These are phyloP conservation scores for Plutella xylostella DNA, from an alignment of 2,888 invertebrate genomes.

Conservation along the genomic window DNA sequence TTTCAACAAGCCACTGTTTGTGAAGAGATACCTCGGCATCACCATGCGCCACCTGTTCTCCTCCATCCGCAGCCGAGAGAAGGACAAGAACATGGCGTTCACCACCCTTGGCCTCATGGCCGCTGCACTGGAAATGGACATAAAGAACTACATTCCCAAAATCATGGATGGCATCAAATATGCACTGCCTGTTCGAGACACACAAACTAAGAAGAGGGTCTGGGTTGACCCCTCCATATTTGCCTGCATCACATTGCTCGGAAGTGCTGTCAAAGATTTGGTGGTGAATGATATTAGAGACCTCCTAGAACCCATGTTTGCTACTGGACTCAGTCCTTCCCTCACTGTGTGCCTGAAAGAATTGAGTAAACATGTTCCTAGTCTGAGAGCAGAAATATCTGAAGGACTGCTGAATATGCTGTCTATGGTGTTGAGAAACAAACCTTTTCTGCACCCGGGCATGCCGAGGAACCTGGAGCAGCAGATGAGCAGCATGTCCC, in stretches of 20 bases:
- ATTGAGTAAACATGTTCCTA: conserved; percentile 88
- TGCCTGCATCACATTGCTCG: conserved; percentile 91
- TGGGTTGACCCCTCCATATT: conserved; percentile 90
- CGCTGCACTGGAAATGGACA: conserved; percentile 86
- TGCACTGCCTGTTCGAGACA: conserved; percentile 82
- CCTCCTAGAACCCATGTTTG: conserved; percentile 91
- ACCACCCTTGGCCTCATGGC: conserved; percentile 91
- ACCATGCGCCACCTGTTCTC: conserved; percentile 83
- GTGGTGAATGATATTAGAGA: conserved; percentile 84
- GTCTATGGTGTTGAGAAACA: conserved; percentile 90
- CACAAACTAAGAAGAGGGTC: conserved; percentile 79
- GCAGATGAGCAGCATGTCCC: conserved; percentile 54
- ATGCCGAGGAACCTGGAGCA: conserved; percentile 75
- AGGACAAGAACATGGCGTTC: conserved; percentile 89
- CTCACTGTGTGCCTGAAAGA: conserved; percentile 92
- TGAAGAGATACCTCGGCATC: conserved; percentile 77
- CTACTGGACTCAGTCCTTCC: conserved; percentile 90
- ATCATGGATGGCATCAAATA: conserved; percentile 88
- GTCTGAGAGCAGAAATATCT: conserved; percentile 89
- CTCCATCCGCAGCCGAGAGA: conserved; percentile 83
- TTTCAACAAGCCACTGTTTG: conserved; percentile 87
- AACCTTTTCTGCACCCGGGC: conserved; percentile 84
- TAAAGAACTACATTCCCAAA: conserved; percentile 81
- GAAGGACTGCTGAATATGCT: conserved; percentile 93
- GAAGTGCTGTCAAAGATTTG: conserved; percentile 85